Evolutionary conservation across 1,140 invertebrate species (phyloP).

Genomic region (Pachypeltis micranthus): DNA sequence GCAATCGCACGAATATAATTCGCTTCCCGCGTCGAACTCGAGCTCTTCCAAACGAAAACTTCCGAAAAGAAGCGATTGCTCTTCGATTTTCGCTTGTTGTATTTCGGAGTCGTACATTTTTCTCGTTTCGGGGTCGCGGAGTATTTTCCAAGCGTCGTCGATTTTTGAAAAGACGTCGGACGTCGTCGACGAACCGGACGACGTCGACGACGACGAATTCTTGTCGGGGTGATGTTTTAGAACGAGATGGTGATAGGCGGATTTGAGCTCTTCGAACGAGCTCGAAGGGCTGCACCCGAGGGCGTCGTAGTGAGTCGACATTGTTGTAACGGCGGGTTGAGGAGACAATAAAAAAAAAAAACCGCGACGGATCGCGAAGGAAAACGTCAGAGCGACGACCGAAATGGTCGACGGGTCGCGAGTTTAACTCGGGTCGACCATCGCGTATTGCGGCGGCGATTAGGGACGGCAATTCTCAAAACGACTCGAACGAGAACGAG

Average conservation of each 20-base stretch:
- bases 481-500: too few relatives aligned
- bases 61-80: slow-evolving; percentile 43
- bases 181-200: slow-evolving; percentile 17
- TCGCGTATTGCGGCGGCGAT: too few relatives aligned
- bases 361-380: too few relatives aligned
- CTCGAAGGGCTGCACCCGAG: slow-evolving; percentile 43
- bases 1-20: slow-evolving; percentile 42
- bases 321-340: too few relatives aligned
- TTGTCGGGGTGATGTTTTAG: slow-evolving; percentile 54
- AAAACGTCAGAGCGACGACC: too few relatives aligned
- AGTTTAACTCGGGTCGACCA: too few relatives aligned
- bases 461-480: too few relatives aligned
- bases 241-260: slow-evolving; percentile 45
- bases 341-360: too few relatives aligned
- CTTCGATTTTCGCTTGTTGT: slow-evolving; percentile 39
- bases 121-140: slow-evolving; percentile 40
- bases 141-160: slow-evolving; percentile 48
- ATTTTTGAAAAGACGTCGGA: slow-evolving; percentile 40
- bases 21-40: slow-evolving; percentile 32
- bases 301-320: slow-evolving; percentile 42
- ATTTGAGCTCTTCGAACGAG: slow-evolving; percentile 46
- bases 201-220: slow-evolving; percentile 26
- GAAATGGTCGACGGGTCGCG: too few relatives aligned
- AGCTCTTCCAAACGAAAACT: slow-evolving; percentile 41
- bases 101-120: slow-evolving; percentile 43